Conservation (phyloP, 2,888 invertebrate species). For the Apodemia mormo region DNA sequence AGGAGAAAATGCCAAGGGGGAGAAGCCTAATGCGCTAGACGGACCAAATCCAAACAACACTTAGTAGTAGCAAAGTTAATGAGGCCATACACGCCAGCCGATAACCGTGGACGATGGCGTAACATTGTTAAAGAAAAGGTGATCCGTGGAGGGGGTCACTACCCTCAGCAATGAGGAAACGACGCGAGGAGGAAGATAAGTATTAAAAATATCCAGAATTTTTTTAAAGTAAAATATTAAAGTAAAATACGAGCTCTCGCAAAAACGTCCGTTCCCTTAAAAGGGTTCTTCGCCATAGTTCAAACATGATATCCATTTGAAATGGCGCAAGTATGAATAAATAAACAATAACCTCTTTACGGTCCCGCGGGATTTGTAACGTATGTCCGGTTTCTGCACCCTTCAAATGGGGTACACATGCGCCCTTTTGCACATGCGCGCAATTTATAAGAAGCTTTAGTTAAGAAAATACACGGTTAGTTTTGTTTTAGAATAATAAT, state of each 20-base stretch:
- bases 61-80: too few species aligned
- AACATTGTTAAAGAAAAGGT: too few species aligned
- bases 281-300: background rate
- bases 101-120: too few species aligned
- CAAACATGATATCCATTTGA: background rate
- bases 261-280: background rate
- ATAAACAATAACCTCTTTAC: background rate
- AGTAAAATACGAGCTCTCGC: background rate
- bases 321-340: background rate
- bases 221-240: background rate
- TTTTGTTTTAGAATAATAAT: background rate
- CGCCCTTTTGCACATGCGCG: too few species aligned
- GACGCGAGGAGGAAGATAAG: too few species aligned
- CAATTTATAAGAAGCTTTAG: background rate
- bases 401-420: background rate
- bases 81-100: too few species aligned
- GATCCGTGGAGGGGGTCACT: too few species aligned
- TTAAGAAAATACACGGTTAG: background rate
- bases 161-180: too few species aligned
- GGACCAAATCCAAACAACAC: too few species aligned
- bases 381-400: background rate
- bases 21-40: too few species aligned
- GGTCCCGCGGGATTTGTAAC: background rate
- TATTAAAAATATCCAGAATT: background rate
- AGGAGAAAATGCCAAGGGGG: too few species aligned